Conservation (phyloP, 64 coral and sea anemone genomes). For the Montipora efflorescens region DNA sequence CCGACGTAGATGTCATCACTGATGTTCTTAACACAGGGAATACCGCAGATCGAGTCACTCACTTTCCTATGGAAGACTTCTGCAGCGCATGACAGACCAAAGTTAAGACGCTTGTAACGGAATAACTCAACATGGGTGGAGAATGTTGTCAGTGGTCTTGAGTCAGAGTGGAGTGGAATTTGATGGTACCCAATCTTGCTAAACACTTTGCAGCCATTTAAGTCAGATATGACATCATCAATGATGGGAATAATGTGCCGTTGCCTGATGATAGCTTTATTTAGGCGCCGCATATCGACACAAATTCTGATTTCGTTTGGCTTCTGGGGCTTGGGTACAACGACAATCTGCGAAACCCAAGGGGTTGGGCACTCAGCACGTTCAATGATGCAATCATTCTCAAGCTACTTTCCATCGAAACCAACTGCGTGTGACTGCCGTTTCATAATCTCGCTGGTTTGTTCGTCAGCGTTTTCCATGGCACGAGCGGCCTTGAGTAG, state of each 20-base stretch:
- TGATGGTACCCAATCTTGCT: not conserved
- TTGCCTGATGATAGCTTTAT: conserved; percentile 10
- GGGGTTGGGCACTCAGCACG: not conserved
- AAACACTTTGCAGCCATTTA: not conserved
- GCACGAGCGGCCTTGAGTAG: too few species aligned
- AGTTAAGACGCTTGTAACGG: not conserved
- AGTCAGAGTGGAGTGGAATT: not conserved
- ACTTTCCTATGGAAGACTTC: not conserved
- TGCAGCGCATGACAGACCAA: not conserved
- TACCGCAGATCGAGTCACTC: not conserved
- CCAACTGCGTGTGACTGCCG: conserved; percentile 39
- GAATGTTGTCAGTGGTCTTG: not conserved
- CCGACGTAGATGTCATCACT: not conserved
- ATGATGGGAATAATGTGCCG: conserved; percentile 27
- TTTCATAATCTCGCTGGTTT: conserved; percentile 52
- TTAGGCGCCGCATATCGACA: conserved; percentile 48
- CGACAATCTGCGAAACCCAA: not conserved
- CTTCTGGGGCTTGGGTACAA: not conserved
- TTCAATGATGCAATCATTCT: not conserved
- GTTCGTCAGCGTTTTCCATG: too few species aligned
- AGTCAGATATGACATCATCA: not conserved
- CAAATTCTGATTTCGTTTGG: conserved; percentile 54
- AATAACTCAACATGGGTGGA: not conserved
- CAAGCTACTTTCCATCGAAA: not conserved
- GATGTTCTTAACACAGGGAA: not conserved